These are phyloP conservation scores for Anoura caudifer DNA, from an alignment of 2,113 vertebrate species.

Conservation along the genomic window DNA sequence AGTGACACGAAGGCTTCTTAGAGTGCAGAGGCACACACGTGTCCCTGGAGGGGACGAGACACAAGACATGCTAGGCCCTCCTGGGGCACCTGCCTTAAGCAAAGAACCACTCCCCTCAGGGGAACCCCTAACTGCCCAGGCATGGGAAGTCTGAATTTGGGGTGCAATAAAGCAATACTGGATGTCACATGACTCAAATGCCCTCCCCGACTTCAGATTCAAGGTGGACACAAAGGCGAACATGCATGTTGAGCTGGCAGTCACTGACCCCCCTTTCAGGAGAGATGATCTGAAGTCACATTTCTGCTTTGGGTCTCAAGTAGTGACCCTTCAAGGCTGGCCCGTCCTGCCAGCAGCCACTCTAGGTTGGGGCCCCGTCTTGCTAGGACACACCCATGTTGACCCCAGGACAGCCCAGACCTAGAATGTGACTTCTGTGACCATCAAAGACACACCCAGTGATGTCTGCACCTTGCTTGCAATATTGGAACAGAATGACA, in stretches of 20 bases:
- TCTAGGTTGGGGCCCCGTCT: neutral
- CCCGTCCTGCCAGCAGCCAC: neutral
- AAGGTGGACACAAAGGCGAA: accelerated
- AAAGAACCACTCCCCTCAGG: neutral
- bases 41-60: neutral
- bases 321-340: accelerated
- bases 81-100: neutral
- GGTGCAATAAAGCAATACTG: accelerated
- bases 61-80: neutral
- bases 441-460: accelerated
- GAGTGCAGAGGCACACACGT: neutral
- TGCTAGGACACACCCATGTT: accelerated
- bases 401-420: neutral
- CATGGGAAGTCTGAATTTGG: neutral
- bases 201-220: accelerated
- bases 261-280: neutral
- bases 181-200: accelerated
- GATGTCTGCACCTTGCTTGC: accelerated
- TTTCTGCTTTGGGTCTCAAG: neutral
- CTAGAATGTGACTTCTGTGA: neutral
- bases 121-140: neutral
- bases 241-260: accelerated
- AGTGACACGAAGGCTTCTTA: neutral
- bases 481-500: neutral
- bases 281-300: neutral